These are phyloP conservation scores for Diplolepis rosae DNA, from an alignment of 2,888 invertebrate species.

Conservation along the genomic window DNA sequence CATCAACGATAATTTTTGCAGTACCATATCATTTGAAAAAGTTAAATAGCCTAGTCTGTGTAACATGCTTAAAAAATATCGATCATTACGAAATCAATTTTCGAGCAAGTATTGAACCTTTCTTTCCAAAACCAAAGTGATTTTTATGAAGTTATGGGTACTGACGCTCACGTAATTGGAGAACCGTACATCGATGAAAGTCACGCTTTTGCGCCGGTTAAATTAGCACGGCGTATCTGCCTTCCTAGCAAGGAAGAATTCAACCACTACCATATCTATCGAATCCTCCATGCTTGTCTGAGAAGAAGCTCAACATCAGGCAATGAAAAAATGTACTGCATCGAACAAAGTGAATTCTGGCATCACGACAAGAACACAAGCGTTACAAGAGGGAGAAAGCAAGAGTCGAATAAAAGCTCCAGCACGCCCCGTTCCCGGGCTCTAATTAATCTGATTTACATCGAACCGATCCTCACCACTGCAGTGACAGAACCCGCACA, in stretches of 20 bases:
- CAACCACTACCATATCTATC: conserved; percentile 43
- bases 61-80: not conserved
- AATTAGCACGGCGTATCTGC: conserved; percentile 42
- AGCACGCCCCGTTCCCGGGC: conserved; percentile 40
- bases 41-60: not conserved
- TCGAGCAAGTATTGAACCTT: not conserved
- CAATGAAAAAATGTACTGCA: conserved; percentile 46
- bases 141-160: conserved; percentile 36
- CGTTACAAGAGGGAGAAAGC: conserved; percentile 26
- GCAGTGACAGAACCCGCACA: conserved; percentile 59
- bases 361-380: conserved; percentile 31
- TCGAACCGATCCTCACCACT: conserved; percentile 57
- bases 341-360: conserved; percentile 53
- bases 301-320: conserved; percentile 41
- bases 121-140: conserved; percentile 31
- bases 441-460: conserved; percentile 71
- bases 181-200: conserved; percentile 45
- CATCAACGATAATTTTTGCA: conserved; percentile 15
- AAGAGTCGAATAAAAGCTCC: conserved; percentile 46
- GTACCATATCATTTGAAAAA: conserved; percentile 34
- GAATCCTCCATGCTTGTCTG: conserved; percentile 44
- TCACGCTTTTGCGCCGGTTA: conserved; percentile 48
- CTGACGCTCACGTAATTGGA: conserved; percentile 44
- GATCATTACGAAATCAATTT: not conserved
- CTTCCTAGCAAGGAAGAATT: conserved; percentile 39